phyloP scores from a whole-genome alignment of 2,888 invertebrate genomes.

The Pheosia gnoma region DNA sequence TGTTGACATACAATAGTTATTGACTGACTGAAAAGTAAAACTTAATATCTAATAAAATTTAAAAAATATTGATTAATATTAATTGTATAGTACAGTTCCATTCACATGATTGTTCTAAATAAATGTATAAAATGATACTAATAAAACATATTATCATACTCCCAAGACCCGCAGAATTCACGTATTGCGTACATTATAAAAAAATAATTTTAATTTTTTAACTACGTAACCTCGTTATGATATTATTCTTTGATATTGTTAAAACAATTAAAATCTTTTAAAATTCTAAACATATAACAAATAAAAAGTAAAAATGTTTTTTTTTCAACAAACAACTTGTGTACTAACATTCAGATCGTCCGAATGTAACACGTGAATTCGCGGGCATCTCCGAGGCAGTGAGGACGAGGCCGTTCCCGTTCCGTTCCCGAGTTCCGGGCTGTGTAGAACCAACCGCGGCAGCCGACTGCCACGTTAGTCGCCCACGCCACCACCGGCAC shows the following conservation, averaged over 20 bases:
- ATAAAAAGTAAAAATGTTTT: too few relatives aligned
- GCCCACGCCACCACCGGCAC: slow-evolving; percentile 40
- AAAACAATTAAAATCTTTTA: too few relatives aligned
- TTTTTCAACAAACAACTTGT: too few relatives aligned
- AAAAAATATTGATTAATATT: neutral
- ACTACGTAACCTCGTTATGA: too few relatives aligned
- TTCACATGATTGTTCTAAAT: slow-evolving; percentile 1
- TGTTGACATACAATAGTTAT: neutral
- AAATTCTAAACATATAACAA: too few relatives aligned
- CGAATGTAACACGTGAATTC: neutral
- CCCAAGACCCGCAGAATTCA: too few relatives aligned
- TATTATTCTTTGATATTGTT: too few relatives aligned
- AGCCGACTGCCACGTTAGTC: slow-evolving; percentile 19
- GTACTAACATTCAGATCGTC: too few relatives aligned
- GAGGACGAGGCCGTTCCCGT: neutral
- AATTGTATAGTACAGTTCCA: neutral
- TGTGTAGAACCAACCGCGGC: neutral
- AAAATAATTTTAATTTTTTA: too few relatives aligned
- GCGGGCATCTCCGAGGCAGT: neutral
- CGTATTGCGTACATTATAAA: too few relatives aligned
- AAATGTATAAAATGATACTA: slow-evolving; percentile 2
- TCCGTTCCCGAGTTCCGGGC: neutral
- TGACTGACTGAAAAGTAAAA: neutral
- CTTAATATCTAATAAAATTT: slow-evolving; percentile 1
- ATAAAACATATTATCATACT: neutral